Conservation (phyloP, 2,888 invertebrate genomes). For the Monochamus alternatus region DNA sequence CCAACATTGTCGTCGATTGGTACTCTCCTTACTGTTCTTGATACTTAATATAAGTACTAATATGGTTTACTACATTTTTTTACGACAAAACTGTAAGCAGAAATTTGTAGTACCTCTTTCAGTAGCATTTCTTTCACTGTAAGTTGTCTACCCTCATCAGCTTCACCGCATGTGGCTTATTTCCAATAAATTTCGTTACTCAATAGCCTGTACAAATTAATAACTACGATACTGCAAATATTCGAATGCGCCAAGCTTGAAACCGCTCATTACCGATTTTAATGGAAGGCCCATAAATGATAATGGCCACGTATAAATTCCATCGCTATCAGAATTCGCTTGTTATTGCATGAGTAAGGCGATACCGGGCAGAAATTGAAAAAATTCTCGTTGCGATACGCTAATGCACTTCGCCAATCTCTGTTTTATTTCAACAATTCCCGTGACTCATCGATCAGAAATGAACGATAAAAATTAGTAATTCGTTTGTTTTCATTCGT, state of each 20-base stretch:
- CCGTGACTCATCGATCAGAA: slow-evolving; percentile 19
- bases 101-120: no score
- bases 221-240: no score
- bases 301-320: slow-evolving; percentile 38
- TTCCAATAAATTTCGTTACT: no score
- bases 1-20: no score
- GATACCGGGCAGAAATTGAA: slow-evolving; percentile 37
- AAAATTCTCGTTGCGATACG: slow-evolving; percentile 39
- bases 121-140: no score
- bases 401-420: slow-evolving; percentile 34
- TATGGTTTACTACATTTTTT: no score
- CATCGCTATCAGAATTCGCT: slow-evolving; percentile 37
- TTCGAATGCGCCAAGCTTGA: background rate
- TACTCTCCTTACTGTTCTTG: no score
- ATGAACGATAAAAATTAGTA: slow-evolving; percentile 23
- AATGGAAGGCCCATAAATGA: slow-evolving; percentile 29
- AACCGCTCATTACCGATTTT: slow-evolving; percentile 31
- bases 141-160: no score
- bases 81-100: no score
- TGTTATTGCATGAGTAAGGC: slow-evolving; percentile 43
- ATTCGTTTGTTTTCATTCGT: background rate
- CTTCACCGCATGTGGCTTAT: no score
- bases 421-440: slow-evolving; percentile 30
- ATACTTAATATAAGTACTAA: no score
- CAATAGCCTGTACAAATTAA: no score